Conservation (phyloP, 2,888 invertebrate genomes). For the Lapara coniferarum region DNA sequence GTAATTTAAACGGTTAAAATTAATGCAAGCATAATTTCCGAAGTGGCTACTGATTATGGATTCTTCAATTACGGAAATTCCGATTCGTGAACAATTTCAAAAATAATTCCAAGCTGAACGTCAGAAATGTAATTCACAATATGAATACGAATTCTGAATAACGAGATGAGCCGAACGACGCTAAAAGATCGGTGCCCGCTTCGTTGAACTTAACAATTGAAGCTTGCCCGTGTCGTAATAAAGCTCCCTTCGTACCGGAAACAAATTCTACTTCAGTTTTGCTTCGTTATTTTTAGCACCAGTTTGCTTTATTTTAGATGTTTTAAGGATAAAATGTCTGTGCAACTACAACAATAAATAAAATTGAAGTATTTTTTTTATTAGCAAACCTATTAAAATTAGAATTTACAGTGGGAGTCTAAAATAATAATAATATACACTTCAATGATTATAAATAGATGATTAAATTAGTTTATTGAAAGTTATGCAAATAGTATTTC, state of each 20-base stretch:
- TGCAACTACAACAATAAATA: too few relatives aligned
- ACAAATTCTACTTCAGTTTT: background rate
- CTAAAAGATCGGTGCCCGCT: background rate
- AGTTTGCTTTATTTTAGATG: background rate
- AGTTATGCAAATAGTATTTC: too few relatives aligned
- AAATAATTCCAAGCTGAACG: background rate
- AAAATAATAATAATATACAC: too few relatives aligned
- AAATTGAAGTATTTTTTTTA: too few relatives aligned
- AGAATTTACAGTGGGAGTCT: too few relatives aligned
- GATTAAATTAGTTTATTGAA: too few relatives aligned
- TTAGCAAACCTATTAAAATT: too few relatives aligned
- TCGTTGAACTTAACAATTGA: slow-evolving; percentile 14
- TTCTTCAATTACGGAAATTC: background rate
- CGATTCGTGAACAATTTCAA: background rate
- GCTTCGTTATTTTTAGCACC: background rate
- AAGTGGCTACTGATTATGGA: background rate
- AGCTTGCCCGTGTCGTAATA: background rate
- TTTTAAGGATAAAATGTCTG: background rate
- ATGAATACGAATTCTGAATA: slow-evolving; percentile 12
- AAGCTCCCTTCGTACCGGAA: background rate
- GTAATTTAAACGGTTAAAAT: too few relatives aligned
- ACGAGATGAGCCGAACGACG: background rate
- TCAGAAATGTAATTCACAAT: slow-evolving; percentile 2
- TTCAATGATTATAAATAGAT: too few relatives aligned
- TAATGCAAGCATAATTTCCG: too few relatives aligned